These are phyloP conservation scores for Monochamus alternatus DNA, from an alignment of 2,888 invertebrate genomes.

Conservation along the genomic window DNA sequence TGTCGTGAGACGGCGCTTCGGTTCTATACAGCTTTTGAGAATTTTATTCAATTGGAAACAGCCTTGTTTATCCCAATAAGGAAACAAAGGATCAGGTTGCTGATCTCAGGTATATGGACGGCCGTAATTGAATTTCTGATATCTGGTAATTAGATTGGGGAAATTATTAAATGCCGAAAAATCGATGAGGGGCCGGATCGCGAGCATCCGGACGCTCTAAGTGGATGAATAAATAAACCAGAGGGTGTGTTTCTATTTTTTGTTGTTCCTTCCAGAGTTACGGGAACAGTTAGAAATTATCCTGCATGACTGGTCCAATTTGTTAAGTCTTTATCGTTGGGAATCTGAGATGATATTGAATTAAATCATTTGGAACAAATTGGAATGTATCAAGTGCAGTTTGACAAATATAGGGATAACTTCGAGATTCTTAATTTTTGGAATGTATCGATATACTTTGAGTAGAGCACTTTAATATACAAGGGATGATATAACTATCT, in stretches of 20 bases:
- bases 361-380: too few species aligned
- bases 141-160: constrained; percentile 21
- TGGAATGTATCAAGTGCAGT: too few species aligned
- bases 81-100: constrained; percentile 15
- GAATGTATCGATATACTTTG: too few species aligned
- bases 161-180: constrained; percentile 14
- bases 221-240: constrained; percentile 6
- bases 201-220: neutral
- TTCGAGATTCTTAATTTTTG: too few species aligned
- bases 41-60: constrained; percentile 44
- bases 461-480: too few species aligned
- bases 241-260: neutral
- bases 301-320: too few species aligned
- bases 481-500: too few species aligned
- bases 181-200: neutral
- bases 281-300: too few species aligned
- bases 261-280: too few species aligned
- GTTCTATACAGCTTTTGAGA: constrained; percentile 36
- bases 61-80: constrained; percentile 32
- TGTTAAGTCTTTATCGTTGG: too few species aligned
- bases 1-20: constrained; percentile 42
- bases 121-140: constrained; percentile 29
- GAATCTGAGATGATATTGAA: too few species aligned
- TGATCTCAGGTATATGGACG: constrained; percentile 15
- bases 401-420: too few species aligned